A percentile compares a stretch with the other conserved stretches of the same genome.
phyloP scores from a whole-genome alignment of 2,888 invertebrate species.

The Melinopterus prodromus region DNA sequence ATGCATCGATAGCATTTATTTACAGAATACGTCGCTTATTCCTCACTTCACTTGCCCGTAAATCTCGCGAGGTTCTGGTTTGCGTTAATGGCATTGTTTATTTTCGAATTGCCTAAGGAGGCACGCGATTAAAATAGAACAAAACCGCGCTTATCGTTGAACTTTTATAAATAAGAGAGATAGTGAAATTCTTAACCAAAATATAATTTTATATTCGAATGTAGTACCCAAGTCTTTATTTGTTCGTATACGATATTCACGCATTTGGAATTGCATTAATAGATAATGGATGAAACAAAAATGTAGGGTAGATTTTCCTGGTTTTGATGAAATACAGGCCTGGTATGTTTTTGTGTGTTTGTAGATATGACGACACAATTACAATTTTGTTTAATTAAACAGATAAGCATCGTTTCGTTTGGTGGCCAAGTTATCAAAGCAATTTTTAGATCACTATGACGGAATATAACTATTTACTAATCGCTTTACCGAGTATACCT shows the following conservation, averaged over 20 bases:
- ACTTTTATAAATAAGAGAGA: not conserved
- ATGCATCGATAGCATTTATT: not conserved
- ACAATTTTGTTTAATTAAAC: not conserved
- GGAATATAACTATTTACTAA: too few relatives aligned
- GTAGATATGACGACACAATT: not conserved
- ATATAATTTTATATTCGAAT: too few relatives aligned
- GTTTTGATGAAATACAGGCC: not conserved
- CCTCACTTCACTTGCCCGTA: not conserved
- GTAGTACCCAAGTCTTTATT: too few relatives aligned
- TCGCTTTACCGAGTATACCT: too few relatives aligned
- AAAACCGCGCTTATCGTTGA: not conserved
- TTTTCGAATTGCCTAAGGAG: not conserved
- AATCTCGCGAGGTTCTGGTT: not conserved
- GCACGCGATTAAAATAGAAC: slow-evolving; percentile 4
- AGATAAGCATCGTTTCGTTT: not conserved
- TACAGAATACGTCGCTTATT: not conserved
- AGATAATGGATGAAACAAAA: not conserved
- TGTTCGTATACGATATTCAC: not conserved
- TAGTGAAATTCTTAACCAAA: not conserved
- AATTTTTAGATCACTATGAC: too few relatives aligned
- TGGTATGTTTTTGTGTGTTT: not conserved
- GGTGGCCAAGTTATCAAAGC: not conserved
- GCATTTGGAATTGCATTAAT: not conserved
- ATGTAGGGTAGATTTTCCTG: too few relatives aligned
- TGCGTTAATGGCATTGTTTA: not conserved